These are phyloP conservation scores for Rhabdornis inornatus DNA, from an alignment of 2,113 vertebrate species.

Conservation along the genomic window DNA sequence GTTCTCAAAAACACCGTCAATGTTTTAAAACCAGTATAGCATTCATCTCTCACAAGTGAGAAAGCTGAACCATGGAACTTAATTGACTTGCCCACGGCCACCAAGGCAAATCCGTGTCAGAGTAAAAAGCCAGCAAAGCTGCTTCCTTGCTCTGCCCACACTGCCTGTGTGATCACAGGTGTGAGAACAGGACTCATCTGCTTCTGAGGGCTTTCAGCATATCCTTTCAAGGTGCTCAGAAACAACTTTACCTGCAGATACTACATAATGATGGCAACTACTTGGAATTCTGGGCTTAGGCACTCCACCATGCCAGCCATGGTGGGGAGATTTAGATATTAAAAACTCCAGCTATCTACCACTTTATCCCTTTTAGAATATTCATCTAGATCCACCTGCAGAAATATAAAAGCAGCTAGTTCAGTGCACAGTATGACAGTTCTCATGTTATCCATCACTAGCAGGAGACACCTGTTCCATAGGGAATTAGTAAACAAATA, in stretches of 20 bases:
- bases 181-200: not conserved
- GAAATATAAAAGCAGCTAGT: not conserved
- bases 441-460: not conserved
- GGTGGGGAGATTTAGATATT: not conserved
- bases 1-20: not conserved
- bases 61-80: not conserved
- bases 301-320: rapidly evolving
- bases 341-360: not conserved
- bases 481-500: not conserved
- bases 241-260: not conserved
- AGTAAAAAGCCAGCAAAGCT: not conserved
- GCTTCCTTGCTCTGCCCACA: not conserved
- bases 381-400: not conserved
- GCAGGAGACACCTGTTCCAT: not conserved
- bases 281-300: not conserved
- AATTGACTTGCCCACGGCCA: not conserved
- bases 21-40: not conserved
- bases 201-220: not conserved
- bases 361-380: not conserved
- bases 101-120: not conserved
- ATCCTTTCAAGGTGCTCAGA: not conserved
- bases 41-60: not conserved
- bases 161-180: not conserved
- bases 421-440: not conserved
- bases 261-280: not conserved